These are phyloP conservation scores for Alces alces DNA, from an alignment of 2,113 vertebrate genomes.

Conservation along the genomic window DNA sequence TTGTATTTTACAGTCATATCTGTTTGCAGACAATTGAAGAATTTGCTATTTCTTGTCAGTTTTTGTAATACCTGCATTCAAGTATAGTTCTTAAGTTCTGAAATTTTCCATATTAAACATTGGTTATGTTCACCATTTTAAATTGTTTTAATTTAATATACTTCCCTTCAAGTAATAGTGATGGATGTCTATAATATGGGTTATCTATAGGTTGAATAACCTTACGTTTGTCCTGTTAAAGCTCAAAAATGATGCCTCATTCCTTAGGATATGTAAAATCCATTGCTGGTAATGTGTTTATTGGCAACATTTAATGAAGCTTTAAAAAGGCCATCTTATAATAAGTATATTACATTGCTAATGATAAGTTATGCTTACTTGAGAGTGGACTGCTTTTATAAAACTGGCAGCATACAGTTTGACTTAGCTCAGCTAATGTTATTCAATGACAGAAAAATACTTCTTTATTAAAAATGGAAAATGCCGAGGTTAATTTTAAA, in stretches of 20 bases:
- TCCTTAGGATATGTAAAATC: not conserved
- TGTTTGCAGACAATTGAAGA: constrained; percentile 10
- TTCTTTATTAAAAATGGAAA: constrained; percentile 34
- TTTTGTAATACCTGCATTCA: not conserved
- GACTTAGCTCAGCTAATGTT: constrained; percentile 34
- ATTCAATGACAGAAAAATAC: constrained; percentile 5
- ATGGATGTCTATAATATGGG: not conserved
- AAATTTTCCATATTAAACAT: not conserved
- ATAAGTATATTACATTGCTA: not conserved
- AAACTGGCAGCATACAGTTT: constrained; percentile 24
- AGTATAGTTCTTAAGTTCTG: not conserved
- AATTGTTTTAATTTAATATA: not conserved
- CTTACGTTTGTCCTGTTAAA: not conserved
- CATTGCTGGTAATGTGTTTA: not conserved
- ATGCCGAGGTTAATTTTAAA: constrained; percentile 2
- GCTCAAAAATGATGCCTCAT: not conserved
- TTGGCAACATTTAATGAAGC: not conserved
- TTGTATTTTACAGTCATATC: not conserved
- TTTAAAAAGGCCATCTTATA: constrained; percentile 18
- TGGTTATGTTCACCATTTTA: not conserved
- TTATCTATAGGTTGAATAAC: not conserved
- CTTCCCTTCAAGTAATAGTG: not conserved
- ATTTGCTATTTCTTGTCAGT: not conserved
- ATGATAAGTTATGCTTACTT: not conserved
- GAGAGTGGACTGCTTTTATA: constrained; percentile 2